Conservation (phyloP, 92 coral and sea anemone genomes). For the Diadumene lineata region DNA sequence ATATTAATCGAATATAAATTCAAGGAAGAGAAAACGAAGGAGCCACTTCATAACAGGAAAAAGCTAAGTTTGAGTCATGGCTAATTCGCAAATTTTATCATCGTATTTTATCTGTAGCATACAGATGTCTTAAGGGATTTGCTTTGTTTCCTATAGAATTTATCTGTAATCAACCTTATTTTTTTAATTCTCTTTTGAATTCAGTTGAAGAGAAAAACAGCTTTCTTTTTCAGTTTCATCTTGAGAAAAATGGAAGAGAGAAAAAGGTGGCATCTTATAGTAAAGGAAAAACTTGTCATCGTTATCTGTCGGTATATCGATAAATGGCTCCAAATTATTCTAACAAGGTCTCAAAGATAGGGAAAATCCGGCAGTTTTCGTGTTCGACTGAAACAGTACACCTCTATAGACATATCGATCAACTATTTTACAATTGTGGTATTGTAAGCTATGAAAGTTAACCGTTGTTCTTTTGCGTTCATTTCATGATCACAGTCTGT, state of each 20-base stretch:
- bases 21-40: slow-evolving; percentile 1
- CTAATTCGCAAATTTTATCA: slow-evolving; percentile 3
- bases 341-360: not conserved
- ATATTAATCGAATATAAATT: not conserved
- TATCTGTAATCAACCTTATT: too few relatives aligned
- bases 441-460: too few relatives aligned
- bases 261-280: not conserved
- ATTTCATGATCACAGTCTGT: too few relatives aligned
- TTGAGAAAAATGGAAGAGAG: too few relatives aligned
- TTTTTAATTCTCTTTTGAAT: too few relatives aligned
- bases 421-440: not conserved
- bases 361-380: not conserved
- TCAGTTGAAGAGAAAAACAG: too few relatives aligned
- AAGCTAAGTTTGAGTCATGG: slow-evolving; percentile 24
- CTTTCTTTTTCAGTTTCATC: too few relatives aligned
- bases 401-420: not conserved
- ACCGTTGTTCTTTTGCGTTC: too few relatives aligned
- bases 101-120: slow-evolving; percentile 3
- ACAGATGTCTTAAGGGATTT: slow-evolving; percentile 1
- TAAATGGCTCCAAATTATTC: slow-evolving; percentile 8
- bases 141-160: not conserved
- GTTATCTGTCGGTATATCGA: not conserved
- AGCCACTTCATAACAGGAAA: slow-evolving; percentile 29
- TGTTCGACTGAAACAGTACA: not conserved
- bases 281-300: slow-evolving; percentile 1